Evolutionary conservation across 2,113 vertebrate genomes (phyloP).

Genomic region (Charina bottae): DNA sequence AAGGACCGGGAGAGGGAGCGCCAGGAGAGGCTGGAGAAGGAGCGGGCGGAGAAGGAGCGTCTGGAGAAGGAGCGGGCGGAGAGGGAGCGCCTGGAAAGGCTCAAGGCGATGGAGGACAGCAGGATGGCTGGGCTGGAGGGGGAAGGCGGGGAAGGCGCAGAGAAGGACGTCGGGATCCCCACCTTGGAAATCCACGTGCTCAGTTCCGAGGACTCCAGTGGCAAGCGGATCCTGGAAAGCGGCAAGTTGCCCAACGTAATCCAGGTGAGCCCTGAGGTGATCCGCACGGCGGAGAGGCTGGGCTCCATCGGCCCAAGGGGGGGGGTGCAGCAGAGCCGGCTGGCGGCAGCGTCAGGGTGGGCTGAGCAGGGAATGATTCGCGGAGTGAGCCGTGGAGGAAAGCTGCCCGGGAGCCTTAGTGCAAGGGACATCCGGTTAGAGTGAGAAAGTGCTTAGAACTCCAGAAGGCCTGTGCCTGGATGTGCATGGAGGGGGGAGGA

Average conservation of each 20-base stretch:
- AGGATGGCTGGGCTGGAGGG: slow-evolving; percentile 40
- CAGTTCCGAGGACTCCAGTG: slow-evolving; percentile 44
- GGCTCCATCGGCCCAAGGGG: background rate
- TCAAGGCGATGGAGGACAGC: slow-evolving; percentile 50
- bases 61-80: slow-evolving; percentile 62
- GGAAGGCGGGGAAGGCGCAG: slow-evolving; percentile 26
- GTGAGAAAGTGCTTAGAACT: background rate
- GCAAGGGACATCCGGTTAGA: background rate
- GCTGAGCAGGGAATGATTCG: background rate
- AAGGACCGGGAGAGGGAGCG: slow-evolving; percentile 70
- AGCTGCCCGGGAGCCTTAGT: background rate
- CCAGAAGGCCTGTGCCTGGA: too few species aligned
- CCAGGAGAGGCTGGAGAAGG: slow-evolving; percentile 65
- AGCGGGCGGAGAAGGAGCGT: slow-evolving; percentile 70
- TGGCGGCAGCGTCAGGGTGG: too few species aligned
- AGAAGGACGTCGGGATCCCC: slow-evolving; percentile 65
- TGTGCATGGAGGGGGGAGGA: background rate
- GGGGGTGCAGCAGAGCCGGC: background rate
- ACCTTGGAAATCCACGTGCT: slow-evolving; percentile 74
- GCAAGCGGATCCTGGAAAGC: slow-evolving; percentile 68
- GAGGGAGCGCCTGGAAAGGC: slow-evolving; percentile 60
- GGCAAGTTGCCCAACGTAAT: slow-evolving; percentile 71
- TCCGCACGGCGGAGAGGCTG: fast-evolving
- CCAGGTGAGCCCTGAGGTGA: slow-evolving; percentile 68
- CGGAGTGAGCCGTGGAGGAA: background rate